Conservation (phyloP, 2,113 vertebrate genomes). For the Pycnonotus jocosus region DNA sequence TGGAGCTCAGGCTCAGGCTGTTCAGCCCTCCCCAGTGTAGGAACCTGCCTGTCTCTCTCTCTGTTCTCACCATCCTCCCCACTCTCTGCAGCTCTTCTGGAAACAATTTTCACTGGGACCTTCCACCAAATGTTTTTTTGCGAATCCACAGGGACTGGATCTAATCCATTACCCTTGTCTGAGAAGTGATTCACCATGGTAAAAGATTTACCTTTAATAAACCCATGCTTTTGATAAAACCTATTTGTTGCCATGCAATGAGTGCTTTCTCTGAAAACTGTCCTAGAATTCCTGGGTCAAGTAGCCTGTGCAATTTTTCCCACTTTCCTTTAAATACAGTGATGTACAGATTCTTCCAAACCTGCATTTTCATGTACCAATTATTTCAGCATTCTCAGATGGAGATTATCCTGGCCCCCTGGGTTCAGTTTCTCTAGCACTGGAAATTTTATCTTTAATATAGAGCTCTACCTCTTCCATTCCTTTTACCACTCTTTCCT, state of each 20-base stretch:
- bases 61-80: background rate
- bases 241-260: background rate
- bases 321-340: background rate
- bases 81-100: background rate
- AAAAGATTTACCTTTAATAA: background rate
- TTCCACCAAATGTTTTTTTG: background rate
- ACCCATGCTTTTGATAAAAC: background rate
- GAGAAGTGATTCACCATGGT: background rate
- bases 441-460: conserved; percentile 27
- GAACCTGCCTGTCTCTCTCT: background rate
- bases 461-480: background rate
- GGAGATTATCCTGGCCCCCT: background rate
- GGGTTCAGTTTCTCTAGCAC: background rate
- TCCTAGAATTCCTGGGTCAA: background rate
- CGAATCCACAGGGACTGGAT: background rate
- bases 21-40: background rate
- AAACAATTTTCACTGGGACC: background rate
- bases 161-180: background rate
- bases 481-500: background rate
- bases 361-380: conserved; percentile 23
- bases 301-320: background rate
- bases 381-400: conserved; percentile 17
- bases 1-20: background rate
- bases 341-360: background rate
- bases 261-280: background rate